These are phyloP conservation scores for Nymphicus hollandicus DNA, from an alignment of 2,113 vertebrate genomes.

Conservation along the genomic window DNA sequence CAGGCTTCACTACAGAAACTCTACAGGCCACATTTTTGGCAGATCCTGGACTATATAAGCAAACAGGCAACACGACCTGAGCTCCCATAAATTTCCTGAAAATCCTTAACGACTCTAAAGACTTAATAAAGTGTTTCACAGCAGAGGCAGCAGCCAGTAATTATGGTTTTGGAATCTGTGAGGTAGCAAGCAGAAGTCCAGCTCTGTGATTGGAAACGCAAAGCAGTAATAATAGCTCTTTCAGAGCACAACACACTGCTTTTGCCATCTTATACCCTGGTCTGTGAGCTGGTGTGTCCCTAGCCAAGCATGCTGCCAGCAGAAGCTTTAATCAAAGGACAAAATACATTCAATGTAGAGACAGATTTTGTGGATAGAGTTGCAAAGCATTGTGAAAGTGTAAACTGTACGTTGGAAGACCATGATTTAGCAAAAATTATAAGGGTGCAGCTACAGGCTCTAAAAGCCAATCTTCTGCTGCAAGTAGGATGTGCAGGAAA, in stretches of 20 bases:
- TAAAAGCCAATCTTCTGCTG: neutral
- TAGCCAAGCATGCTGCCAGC: slow-evolving; percentile 1
- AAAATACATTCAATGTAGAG: slow-evolving; percentile 9
- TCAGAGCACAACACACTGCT: neutral
- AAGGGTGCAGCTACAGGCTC: neutral
- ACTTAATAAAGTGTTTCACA: slow-evolving; percentile 61
- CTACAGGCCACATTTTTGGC: neutral
- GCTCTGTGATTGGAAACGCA: neutral
- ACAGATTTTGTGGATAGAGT: neutral
- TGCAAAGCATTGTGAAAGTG: neutral
- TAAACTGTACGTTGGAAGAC: neutral
- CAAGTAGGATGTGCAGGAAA: neutral
- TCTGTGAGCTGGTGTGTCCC: neutral
- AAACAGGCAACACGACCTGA: slow-evolving; percentile 24
- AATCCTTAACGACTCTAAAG: slow-evolving; percentile 52
- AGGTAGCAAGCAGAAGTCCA: neutral
- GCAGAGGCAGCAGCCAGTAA: slow-evolving; percentile 37
- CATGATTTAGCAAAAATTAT: slow-evolving; percentile 18
- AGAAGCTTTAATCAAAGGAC: neutral
- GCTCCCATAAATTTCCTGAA: slow-evolving; percentile 61
- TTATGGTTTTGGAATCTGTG: slow-evolving; percentile 40
- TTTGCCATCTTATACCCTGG: neutral
- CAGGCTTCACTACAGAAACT: neutral
- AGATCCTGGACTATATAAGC: neutral
- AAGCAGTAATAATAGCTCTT: slow-evolving; percentile 29